Evolutionary conservation across 2,888 invertebrate genomes (phyloP), one percentile per base, ranked within the genome.

Genomic region (Dioctria linearis): DNA sequence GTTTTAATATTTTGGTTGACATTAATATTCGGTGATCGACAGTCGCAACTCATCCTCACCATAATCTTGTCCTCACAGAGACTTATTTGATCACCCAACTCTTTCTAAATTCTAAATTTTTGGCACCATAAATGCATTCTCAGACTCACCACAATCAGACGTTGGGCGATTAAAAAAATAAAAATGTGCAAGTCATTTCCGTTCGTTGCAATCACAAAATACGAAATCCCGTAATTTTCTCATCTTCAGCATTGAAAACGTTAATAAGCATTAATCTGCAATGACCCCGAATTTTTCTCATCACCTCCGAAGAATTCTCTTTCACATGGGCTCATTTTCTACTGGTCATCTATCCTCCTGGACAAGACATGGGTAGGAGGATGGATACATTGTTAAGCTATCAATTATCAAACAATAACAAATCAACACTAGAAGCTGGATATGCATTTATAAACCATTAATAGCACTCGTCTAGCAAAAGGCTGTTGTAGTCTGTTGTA

Each of bases 321-420:
- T 59, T 40, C 2, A 13, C 59, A 8, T 4, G 43, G 59, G 59
- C 13, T 73, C 73, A 57, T 73, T 73, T 73, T 73, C 73, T 37
- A 73, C 8, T 49, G 49, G 49, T 46, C 67, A 46, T 49, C 46
- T 46, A 46, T 25, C 43, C 37, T 39, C 57, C 59, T 46, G 25
- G 9, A 59, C 73, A 13, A 73, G 59, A 73, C 57, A 57, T 57
- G 73, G 25, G 25, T 25, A 25, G 25, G 25, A 25, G 25, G 25
- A 57, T 49, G 61, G 76, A 63, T 63, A 25, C 37, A 82, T 82
- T 80, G 82, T 80, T 80, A 76, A 76, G 80, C 82, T 82, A 82
- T 82, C 82, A 82, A 82, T 82, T 82, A 82, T 82, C 82, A 80
- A 79, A 82, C 82, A 82, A 82, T 80, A 82, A 80, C 80, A 82